These are phyloP conservation scores for Xestia sexstrigata DNA, from an alignment of 2,888 invertebrate species.

Conservation along the genomic window DNA sequence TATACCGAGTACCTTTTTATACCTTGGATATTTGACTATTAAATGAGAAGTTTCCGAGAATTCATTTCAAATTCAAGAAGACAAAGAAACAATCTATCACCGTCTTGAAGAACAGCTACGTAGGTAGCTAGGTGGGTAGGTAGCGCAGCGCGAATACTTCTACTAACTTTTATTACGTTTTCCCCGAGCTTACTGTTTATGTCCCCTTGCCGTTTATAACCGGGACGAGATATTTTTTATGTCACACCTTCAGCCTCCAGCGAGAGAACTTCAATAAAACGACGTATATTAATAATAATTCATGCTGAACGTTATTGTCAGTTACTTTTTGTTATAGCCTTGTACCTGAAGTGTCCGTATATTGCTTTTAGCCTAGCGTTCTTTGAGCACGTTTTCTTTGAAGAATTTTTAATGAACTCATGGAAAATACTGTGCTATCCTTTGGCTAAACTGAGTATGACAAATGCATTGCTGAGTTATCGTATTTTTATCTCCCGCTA, in stretches of 20 bases:
- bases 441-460: background rate
- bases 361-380: conserved; percentile 10
- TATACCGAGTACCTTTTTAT: conserved; percentile 18
- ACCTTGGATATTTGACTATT: conserved; percentile 23
- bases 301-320: conserved; percentile 35
- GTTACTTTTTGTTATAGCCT: conserved; percentile 17
- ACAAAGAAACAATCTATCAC: conserved; percentile 72
- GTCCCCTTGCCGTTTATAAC: conserved; percentile 77
- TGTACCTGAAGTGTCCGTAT: conserved; percentile 3
- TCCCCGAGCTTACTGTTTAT: conserved; percentile 78
- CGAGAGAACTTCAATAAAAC: conserved; percentile 73
- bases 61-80: conserved; percentile 69
- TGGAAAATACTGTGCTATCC: background rate
- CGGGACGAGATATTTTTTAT: conserved; percentile 80
- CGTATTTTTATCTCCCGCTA: conserved; percentile 1
- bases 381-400: conserved; percentile 5
- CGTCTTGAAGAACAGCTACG: conserved; percentile 71
- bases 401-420: background rate
- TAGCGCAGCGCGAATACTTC: conserved; percentile 72
- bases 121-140: conserved; percentile 64
- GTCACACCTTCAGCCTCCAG: conserved; percentile 67
- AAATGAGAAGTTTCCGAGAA: conserved; percentile 62
- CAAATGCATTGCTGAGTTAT: background rate
- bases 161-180: conserved; percentile 80
- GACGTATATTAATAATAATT: conserved; percentile 51